These are phyloP conservation scores for Lasaia peninsularis DNA, from an alignment of 1,140 invertebrate species.

Conservation along the genomic window DNA sequence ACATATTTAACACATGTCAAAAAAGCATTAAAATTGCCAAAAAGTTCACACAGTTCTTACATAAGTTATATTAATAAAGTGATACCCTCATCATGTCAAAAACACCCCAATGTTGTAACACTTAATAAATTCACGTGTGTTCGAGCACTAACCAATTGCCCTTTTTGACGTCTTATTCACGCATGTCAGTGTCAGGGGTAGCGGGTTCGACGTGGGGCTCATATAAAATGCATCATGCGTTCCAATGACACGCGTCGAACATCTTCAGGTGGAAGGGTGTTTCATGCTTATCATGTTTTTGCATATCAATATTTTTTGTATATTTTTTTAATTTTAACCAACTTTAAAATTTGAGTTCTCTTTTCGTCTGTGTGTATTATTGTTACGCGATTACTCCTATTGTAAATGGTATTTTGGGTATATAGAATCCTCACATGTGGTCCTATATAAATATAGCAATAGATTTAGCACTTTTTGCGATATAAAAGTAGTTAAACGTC, in stretches of 20 bases:
- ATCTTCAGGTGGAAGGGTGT: slow-evolving; percentile 28
- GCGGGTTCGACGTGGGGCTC: slow-evolving; percentile 29
- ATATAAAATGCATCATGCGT: slow-evolving; percentile 49
- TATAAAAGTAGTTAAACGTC: no score
- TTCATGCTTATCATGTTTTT: not conserved
- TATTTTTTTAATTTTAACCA: no score
- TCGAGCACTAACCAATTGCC: slow-evolving; percentile 40
- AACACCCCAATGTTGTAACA: slow-evolving; percentile 2
- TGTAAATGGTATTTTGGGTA: no score
- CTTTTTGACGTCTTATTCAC: slow-evolving; percentile 69
- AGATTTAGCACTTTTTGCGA: no score
- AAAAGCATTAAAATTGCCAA: not conserved
- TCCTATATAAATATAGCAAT: no score
- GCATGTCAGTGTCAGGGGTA: slow-evolving; percentile 43
- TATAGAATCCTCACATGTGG: no score
- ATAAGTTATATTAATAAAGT: slow-evolving; percentile 3
- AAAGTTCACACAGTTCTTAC: not conserved
- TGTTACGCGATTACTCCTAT: no score
- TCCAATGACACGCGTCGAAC: slow-evolving; percentile 41
- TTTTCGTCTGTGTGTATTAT: no score
- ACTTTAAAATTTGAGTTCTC: no score
- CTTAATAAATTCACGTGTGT: slow-evolving; percentile 12
- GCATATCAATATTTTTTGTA: not conserved
- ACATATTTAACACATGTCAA: no score
- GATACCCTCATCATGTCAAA: not conserved